Evolutionary conservation across 2,797 vertebrate genomes (phyloP), one percentile per base, ranked within the genome.

Genomic region (Chaetophractus vellerosus): DNA sequence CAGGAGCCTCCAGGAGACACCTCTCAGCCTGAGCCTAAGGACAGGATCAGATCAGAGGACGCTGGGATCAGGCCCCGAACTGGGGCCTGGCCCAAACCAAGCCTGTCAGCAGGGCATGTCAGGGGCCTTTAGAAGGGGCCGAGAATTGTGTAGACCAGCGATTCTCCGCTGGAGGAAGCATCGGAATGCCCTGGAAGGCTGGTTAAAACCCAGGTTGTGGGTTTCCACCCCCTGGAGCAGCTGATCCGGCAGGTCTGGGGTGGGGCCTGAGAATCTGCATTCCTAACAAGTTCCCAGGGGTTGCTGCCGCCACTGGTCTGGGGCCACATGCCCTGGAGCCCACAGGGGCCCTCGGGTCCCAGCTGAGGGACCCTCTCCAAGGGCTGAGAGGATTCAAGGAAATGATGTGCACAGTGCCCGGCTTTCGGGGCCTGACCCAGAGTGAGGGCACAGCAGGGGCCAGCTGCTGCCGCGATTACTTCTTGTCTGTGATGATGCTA

Each of bases 171-270:
- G 6, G 18, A 50, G 6, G 15, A 23, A 5, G 11, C 9, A 1
- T 59, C 31, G 2, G 57, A 75, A 26, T 50, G 41, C n/a, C 23
- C 9, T 4, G 28, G 18, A 23, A 38, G 61, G 21, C 52, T 38
- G 31, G 52, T 50, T 1, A 15, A n/a, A 41, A 23, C 45, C 72
- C 86, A 28, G 72, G 3, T 10, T 24, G 12, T 38, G 59, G 59
- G 31, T 2, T 26, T 9, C 21, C 36, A 4, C 3, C 1, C 12
- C 59, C 9, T 1, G 19, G 28, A 3, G 5, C 1, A 16, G 16
- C 31, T 6, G 59, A 64, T 33, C 21, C 50, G 19, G 36, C 14
- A n/a, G 28, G 45, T 63, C 33, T 11, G 1, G 23, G 19, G 5
- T 5, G 9, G 9, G 4, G 55, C 48, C 26, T 59, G 68, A n/a